Conservation (phyloP, 1,140 invertebrate species). For the Nasonia vitripennis region DNA sequence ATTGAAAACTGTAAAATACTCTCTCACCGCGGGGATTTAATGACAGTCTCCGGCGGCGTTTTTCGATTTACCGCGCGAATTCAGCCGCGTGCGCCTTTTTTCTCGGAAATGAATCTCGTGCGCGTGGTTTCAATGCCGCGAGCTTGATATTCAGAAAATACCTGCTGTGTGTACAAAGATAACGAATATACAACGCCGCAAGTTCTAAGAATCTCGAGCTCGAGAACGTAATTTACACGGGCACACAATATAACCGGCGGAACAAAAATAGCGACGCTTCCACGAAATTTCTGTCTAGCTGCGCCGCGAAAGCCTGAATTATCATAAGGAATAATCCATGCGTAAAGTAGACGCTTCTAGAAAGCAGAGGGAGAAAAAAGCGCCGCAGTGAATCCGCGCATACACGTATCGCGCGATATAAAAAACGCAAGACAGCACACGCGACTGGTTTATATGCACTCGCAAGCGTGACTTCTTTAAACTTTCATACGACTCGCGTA, state of each 20-base stretch:
- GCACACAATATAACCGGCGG: background rate
- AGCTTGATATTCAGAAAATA: too few species aligned
- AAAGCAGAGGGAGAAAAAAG: background rate
- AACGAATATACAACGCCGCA: too few species aligned
- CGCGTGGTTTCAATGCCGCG: too few species aligned
- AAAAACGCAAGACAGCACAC: background rate
- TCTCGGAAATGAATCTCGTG: background rate
- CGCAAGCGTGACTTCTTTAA: conserved; percentile 29
- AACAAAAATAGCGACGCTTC: background rate
- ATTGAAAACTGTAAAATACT: background rate
- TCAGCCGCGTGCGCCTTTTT: background rate
- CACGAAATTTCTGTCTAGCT: background rate
- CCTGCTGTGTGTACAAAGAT: too few species aligned
- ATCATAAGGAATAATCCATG: conserved; percentile 5
- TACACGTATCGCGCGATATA: background rate
- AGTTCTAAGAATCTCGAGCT: background rate
- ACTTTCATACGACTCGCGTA: background rate
- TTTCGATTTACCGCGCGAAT: background rate
- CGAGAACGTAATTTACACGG: background rate
- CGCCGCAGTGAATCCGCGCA: background rate
- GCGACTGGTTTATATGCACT: conserved; percentile 8
- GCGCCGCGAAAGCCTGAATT: background rate
- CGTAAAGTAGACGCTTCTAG: background rate
- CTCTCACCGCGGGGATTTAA: background rate
- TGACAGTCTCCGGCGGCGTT: background rate